Conservation (phyloP, 2,888 invertebrate genomes). For the Silvanus unidentatus region DNA sequence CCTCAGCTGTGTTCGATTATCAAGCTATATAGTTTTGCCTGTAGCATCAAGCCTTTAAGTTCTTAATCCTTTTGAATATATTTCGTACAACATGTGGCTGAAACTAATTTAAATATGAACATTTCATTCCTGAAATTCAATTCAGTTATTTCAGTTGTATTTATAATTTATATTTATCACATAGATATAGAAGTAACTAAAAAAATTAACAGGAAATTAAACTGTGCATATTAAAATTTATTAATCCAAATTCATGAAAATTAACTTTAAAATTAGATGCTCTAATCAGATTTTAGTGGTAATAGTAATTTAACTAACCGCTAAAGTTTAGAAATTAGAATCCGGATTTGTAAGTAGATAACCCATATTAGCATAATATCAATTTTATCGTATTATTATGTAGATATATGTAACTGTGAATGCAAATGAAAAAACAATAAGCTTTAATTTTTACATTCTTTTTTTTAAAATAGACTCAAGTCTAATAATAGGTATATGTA, state of each 20-base stretch:
- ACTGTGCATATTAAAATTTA: background rate
- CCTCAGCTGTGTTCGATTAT: too few species aligned
- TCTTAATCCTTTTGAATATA: too few species aligned
- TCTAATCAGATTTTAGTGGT: too few species aligned
- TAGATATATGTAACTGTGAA: background rate
- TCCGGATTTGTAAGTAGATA: background rate
- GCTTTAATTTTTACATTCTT: background rate
- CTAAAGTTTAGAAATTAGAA: background rate
- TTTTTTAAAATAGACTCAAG: background rate
- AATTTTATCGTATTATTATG: background rate
- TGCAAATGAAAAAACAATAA: background rate
- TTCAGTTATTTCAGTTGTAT: too few species aligned
- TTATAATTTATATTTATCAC: too few species aligned
- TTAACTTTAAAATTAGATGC: background rate
- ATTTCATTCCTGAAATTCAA: too few species aligned
- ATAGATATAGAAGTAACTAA: too few species aligned
- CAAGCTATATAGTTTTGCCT: too few species aligned
- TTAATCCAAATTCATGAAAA: background rate
- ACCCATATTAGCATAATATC: slow-evolving; percentile 1
- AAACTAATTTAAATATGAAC: too few species aligned
- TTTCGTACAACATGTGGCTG: too few species aligned
- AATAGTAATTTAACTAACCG: background rate
- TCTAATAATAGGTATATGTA: background rate
- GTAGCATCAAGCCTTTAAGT: too few species aligned
- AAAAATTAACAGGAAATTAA: background rate